These are phyloP conservation scores for Heliconius charithonia DNA, from an alignment of 2,888 invertebrate species.

Conservation along the genomic window DNA sequence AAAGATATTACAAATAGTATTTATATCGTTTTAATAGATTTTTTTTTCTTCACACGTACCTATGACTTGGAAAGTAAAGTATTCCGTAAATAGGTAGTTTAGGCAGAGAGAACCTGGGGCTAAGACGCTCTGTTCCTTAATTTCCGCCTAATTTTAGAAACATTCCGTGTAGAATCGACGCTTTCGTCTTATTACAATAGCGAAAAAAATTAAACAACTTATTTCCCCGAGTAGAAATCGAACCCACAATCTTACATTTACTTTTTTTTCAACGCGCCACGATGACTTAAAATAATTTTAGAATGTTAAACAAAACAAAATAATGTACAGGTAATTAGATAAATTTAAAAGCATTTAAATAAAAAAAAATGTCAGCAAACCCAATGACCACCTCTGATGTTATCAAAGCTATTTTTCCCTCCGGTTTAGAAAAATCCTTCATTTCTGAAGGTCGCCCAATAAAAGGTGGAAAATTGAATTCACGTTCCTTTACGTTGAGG, in stretches of 20 bases:
- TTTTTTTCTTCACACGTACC: too few species aligned
- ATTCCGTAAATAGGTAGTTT: not conserved
- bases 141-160: not conserved
- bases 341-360: constrained; percentile 5
- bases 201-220: not conserved
- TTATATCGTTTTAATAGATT: too few species aligned
- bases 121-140: not conserved
- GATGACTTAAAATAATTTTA: not conserved
- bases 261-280: not conserved
- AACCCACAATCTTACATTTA: not conserved
- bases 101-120: not conserved
- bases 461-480: constrained; percentile 60
- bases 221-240: not conserved
- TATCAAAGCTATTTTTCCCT: constrained; percentile 58
- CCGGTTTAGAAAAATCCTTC: constrained; percentile 59
- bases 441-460: constrained; percentile 57
- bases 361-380: constrained; percentile 25
- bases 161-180: too few species aligned
- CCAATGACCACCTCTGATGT: constrained; percentile 37
- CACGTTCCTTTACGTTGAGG: constrained; percentile 49
- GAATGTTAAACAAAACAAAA: not conserved
- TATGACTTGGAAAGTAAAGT: too few species aligned
- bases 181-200: not conserved
- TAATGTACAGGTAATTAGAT: constrained; percentile 10
- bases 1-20: too few species aligned